phyloP scores from a whole-genome alignment of 2,888 invertebrate species.

The Xanthostigma xanthostigma region DNA sequence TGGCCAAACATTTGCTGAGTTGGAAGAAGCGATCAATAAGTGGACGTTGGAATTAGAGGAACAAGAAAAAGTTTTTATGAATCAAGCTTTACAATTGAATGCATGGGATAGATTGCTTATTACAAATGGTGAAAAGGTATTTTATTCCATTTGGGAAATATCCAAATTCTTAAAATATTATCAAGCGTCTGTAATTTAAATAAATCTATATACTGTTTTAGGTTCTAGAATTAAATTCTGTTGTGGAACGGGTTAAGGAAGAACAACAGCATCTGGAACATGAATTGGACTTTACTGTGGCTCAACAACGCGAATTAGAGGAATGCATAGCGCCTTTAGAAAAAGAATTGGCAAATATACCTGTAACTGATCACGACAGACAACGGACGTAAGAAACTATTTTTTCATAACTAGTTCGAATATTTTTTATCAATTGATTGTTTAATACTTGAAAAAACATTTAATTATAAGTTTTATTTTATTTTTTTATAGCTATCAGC shows the following conservation, averaged over 20 bases:
- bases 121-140: slow-evolving; percentile 78
- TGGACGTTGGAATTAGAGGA: slow-evolving; percentile 88
- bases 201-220: slow-evolving; percentile 22
- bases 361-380: slow-evolving; percentile 70
- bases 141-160: slow-evolving; percentile 2
- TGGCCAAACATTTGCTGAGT: slow-evolving; percentile 62
- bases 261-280: slow-evolving; percentile 84
- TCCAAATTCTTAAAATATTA: neutral
- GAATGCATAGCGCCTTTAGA: slow-evolving; percentile 76
- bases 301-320: slow-evolving; percentile 86
- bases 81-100: slow-evolving; percentile 90
- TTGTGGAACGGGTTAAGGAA: slow-evolving; percentile 74
- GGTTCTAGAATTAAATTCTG: slow-evolving; percentile 73
- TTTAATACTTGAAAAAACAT: slow-evolving; percentile 2
- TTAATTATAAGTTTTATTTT: slow-evolving; percentile 3
- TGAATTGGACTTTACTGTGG: slow-evolving; percentile 82
- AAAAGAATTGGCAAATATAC: slow-evolving; percentile 52
- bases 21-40: slow-evolving; percentile 86
- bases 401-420: too few relatives aligned
- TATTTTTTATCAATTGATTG: too few relatives aligned
- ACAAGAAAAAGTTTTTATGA: slow-evolving; percentile 81
- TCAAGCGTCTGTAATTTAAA: too few relatives aligned
- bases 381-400: slow-evolving; percentile 57
- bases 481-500: slow-evolving; percentile 46
- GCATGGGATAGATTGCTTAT: slow-evolving; percentile 88